These are phyloP conservation scores for Fragum whitleyi DNA, from an alignment of 2,888 invertebrate species.

Conservation along the genomic window DNA sequence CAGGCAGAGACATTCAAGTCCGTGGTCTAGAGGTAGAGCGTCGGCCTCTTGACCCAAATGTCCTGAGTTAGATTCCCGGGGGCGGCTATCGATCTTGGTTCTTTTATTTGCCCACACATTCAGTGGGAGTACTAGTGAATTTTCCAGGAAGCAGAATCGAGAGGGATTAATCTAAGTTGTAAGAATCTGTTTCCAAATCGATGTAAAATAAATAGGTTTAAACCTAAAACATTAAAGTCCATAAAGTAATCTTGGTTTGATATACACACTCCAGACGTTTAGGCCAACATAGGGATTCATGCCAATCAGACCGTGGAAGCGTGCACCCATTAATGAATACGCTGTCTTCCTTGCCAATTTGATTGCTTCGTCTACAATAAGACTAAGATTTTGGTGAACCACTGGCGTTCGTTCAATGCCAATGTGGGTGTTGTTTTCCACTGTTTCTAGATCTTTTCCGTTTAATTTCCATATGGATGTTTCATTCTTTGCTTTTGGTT, in stretches of 20 bases:
- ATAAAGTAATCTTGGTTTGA: background rate
- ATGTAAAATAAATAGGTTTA: too few relatives aligned
- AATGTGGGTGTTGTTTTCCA: background rate
- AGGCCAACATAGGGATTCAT: background rate
- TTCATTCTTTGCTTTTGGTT: background rate
- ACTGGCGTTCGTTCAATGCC: background rate
- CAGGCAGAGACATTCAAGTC: background rate
- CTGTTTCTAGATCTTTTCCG: too few relatives aligned
- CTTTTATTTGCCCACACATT: too few relatives aligned
- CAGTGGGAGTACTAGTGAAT: too few relatives aligned
- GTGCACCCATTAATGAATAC: constrained; percentile 1
- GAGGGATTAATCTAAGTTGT: too few relatives aligned
- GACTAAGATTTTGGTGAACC: background rate
- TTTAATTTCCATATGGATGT: background rate
- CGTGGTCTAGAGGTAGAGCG: too few relatives aligned
- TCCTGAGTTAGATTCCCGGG: too few relatives aligned
- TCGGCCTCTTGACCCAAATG: too few relatives aligned
- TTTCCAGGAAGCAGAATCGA: too few relatives aligned
- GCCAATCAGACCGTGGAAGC: background rate
- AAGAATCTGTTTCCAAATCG: too few relatives aligned
- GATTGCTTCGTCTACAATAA: background rate
- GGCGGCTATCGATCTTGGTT: too few relatives aligned
- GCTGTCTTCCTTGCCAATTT: constrained; percentile 1
- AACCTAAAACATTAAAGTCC: too few relatives aligned
- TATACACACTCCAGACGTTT: background rate